Evolutionary conservation across 2,797 vertebrate species (phyloP), one percentile per base, ranked within the genome.

Genomic region (Ispidina picta): DNA sequence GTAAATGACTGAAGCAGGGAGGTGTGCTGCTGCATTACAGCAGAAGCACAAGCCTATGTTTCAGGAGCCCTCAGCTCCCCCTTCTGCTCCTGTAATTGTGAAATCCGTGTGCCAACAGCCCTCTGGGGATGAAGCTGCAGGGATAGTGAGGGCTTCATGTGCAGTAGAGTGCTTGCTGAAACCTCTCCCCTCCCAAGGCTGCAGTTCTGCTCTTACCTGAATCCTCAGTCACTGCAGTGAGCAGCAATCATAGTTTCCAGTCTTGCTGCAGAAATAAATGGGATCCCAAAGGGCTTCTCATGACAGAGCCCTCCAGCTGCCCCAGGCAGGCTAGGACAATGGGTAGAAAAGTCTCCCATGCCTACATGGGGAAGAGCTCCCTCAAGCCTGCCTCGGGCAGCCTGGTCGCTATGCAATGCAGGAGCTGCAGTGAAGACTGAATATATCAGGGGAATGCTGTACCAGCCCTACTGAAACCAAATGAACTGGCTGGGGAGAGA

Each of bases 241-340:
- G 78, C 70, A 60, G 64, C 64, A 70, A 48, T 19, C 6, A 1
- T 2, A 62, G 66, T 25, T 72, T 43, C 10, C 16, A 65, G 74
- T 23, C 89, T 55, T 75, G 70, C 83, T 73, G 80, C 77, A 65
- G 79, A 56, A 93, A 86, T 73, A 91, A 93, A 90, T 79, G 48
- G 77, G 39, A 54, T 89, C 91, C 74, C 80, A n/a, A 37, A 80
- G 71, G 86, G 19, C 8, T 89, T 79, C 69, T 77, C 5, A 6
- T 18, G 80, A 39, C 56, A 29, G 48, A 72, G 13, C 44, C 63
- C 62, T 63, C 28, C 66, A 71, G 63, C 39, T 75, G 54, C 43
- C 44, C 62, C 10, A 17, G 65, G 79, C 55, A 59, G 39, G 22
- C 5, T 35, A 62, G 63, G 77, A 68, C 7, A 7, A 26, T 0